Percentiles rank a stretch among this genome's conserved stretches.
These are phyloP conservation scores for Gambusia affinis DNA, from an alignment of 2,113 vertebrate genomes.

Conservation along the genomic window DNA sequence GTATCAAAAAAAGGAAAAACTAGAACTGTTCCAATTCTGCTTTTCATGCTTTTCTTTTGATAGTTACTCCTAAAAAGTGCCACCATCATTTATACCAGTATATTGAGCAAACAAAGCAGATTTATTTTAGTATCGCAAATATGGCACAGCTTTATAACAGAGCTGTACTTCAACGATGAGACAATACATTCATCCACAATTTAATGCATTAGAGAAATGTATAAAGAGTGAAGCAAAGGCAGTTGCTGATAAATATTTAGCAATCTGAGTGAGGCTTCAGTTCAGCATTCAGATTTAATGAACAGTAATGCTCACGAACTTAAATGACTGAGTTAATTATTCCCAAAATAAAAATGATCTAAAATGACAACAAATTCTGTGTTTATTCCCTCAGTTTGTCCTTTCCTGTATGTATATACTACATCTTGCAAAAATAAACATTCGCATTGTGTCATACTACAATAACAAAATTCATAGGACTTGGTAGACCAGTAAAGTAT, in stretches of 20 bases:
- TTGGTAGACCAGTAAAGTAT: background rate
- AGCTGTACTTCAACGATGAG: slow-evolving; percentile 57
- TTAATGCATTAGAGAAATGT: slow-evolving; percentile 62
- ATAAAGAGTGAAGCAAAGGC: slow-evolving; percentile 53
- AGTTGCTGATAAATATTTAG: slow-evolving; percentile 59
- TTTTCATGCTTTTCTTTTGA: slow-evolving; percentile 27
- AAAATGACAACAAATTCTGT: background rate
- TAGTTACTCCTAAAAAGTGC: slow-evolving; percentile 12
- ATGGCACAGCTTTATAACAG: slow-evolving; percentile 39
- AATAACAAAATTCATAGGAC: background rate
- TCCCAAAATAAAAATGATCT: slow-evolving; percentile 53
- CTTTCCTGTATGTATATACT: background rate
- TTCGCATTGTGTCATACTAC: background rate
- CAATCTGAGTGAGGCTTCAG: slow-evolving; percentile 28
- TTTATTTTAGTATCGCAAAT: slow-evolving; percentile 44
- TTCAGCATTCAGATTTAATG: slow-evolving; percentile 47
- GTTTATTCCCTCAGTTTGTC: background rate
- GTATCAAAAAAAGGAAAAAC: slow-evolving; percentile 1
- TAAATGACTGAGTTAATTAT: slow-evolving; percentile 42
- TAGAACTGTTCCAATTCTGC: background rate
- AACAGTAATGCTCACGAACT: slow-evolving; percentile 33
- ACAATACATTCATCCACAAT: slow-evolving; percentile 63
- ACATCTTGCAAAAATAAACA: background rate
- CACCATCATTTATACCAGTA: slow-evolving; percentile 32
- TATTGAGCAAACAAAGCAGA: slow-evolving; percentile 52